phyloP scores from a whole-genome alignment of 2,113 vertebrate species.

The Hucho hucho region DNA sequence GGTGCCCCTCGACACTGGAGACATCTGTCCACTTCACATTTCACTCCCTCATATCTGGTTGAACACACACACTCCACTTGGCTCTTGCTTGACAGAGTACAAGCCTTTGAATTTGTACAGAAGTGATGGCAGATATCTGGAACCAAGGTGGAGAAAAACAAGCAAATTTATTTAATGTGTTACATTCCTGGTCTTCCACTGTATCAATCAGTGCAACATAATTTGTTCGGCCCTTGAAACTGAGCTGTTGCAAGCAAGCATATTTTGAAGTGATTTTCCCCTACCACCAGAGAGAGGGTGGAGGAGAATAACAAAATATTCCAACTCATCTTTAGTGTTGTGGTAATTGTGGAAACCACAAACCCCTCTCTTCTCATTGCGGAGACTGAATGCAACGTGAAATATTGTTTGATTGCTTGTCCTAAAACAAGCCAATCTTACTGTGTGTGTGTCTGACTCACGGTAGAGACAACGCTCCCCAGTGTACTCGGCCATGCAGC shows the following conservation, averaged over 20 bases:
- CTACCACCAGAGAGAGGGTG: too few species aligned
- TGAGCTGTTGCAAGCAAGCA: too few species aligned
- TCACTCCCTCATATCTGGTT: slow-evolving; percentile 76
- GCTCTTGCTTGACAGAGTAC: slow-evolving; percentile 75
- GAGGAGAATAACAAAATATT: too few species aligned
- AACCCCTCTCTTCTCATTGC: neutral
- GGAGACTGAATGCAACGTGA: neutral
- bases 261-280: too few species aligned
- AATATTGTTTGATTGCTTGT: neutral
- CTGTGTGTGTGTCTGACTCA: slow-evolving; percentile 65
- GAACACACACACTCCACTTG: slow-evolving; percentile 82
- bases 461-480: slow-evolving; percentile 84
- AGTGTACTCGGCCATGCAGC: slow-evolving; percentile 78
- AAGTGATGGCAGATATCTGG: slow-evolving; percentile 85
- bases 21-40: slow-evolving; percentile 84
- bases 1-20: slow-evolving; percentile 77
- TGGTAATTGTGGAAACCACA: too few species aligned
- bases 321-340: too few species aligned
- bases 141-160: neutral
- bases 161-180: neutral
- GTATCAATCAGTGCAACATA: too few species aligned
- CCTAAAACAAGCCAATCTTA: neutral
- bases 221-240: too few species aligned
- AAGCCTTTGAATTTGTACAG: slow-evolving; percentile 84
- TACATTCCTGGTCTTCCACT: neutral